These are phyloP conservation scores for Mobula birostris DNA, from an alignment of 2,113 vertebrate species.

Conservation along the genomic window DNA sequence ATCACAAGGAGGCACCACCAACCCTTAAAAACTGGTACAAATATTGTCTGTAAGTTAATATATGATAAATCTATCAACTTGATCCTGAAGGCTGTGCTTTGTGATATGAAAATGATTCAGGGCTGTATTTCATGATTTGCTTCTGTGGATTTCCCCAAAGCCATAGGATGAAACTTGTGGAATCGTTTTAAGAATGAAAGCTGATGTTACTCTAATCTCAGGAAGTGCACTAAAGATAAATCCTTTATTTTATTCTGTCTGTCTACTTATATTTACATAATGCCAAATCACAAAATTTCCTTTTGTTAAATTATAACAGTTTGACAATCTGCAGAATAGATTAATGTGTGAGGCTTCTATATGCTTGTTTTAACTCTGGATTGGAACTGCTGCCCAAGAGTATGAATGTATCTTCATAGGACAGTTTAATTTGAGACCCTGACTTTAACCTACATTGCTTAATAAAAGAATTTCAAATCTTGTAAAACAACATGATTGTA, in stretches of 20 bases:
- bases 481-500: not conserved
- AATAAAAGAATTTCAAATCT: not conserved
- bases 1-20: not conserved
- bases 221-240: slow-evolving; percentile 6
- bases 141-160: not conserved
- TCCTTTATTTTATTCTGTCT: not conserved
- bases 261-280: not conserved
- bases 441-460: not conserved
- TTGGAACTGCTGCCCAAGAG: not conserved
- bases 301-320: not conserved
- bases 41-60: not conserved
- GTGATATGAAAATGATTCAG: not conserved
- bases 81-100: not conserved
- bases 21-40: not conserved
- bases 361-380: not conserved
- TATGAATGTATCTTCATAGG: not conserved
- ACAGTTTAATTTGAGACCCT: not conserved
- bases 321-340: not conserved
- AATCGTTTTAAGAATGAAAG: not conserved
- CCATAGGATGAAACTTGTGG: not conserved
- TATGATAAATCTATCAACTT: not conserved
- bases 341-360: not conserved
- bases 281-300: not conserved
- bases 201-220: slow-evolving; percentile 5
- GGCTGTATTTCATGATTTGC: not conserved